phyloP scores from a whole-genome alignment of 2,113 vertebrate genomes.

The Petrocephalus microphthalmus region DNA sequence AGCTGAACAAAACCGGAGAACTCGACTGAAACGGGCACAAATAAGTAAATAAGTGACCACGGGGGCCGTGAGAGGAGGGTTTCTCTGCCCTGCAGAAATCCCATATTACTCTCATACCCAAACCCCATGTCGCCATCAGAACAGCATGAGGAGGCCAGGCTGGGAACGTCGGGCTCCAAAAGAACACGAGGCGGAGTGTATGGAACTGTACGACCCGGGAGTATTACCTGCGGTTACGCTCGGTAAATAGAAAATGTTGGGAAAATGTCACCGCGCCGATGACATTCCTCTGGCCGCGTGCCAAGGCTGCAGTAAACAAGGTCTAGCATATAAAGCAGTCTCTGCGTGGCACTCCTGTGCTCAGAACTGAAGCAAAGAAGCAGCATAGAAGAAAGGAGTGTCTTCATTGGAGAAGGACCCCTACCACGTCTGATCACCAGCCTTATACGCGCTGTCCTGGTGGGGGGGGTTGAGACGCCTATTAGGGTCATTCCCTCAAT shows the following conservation, averaged over 20 bases:
- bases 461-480: not conserved
- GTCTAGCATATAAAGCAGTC: slow-evolving; percentile 5
- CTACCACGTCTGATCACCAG: not conserved
- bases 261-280: not conserved
- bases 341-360: not conserved
- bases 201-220: not conserved
- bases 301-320: not conserved
- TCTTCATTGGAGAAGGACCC: not conserved
- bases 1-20: not conserved
- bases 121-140: not conserved
- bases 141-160: not conserved
- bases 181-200: slow-evolving; percentile 10
- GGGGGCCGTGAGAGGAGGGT: not conserved
- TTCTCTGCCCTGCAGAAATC: not conserved
- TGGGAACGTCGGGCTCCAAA: not conserved
- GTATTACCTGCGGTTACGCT: not conserved
- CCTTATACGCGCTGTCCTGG: not conserved
- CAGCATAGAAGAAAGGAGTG: not conserved
- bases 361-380: not conserved
- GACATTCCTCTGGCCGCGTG: not conserved
- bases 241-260: slow-evolving; percentile 17
- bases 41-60: slow-evolving; percentile 1
- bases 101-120: slow-evolving; percentile 2
- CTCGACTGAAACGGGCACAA: not conserved
- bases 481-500: not conserved